Evolutionary conservation across 2,113 vertebrate genomes (phyloP), one percentile per base, ranked within the genome.

Genomic region (Psittacula cyanocephala): DNA sequence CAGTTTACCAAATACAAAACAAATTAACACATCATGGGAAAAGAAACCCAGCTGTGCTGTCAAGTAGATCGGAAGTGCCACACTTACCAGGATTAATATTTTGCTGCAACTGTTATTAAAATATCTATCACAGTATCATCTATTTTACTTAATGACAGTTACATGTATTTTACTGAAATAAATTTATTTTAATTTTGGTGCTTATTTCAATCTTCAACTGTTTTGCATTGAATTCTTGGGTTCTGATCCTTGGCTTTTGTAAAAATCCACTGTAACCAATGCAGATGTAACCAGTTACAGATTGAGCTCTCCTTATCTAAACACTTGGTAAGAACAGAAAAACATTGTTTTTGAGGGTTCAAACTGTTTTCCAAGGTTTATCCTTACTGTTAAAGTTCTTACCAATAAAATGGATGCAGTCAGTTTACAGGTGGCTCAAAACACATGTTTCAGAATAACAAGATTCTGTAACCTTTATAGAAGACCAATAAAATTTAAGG

Each of bases 71-170:
- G 52, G 55, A 91, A 89, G 41, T 64, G 65, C 69, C 76, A 55
- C 64, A 35, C 76, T 86, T 88, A 53, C 50, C 55, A 67, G 68
- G 69, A 71, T 93, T 93, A 63, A n/a, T 83, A 78, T 86, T 81
- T 92, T 91, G 27, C 83, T 91, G 46, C 88, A 95, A 43, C 91
- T 95, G 69, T 85, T 92, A 93, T 75, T 89, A 89, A 95, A 89
- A 52, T 75, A 88, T 64, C 79, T 68, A 28, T n/a, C 62, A 67
- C 10, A 41, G 31, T 84, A 85, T 75, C 72, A 91, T 18, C 44
- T 60, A 13, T 92, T 92, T 79, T 57, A 5, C 52, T 81, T 84
- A n/a, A 70, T 90, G 88, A 25, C 33, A 92, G 80, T 60, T 89
- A 25, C 17, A 23, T 25, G 27, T 20, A 64, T 79, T 94, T 93